Evolutionary conservation across 2,113 vertebrate genomes (phyloP).

Genomic region (Cyanistes caeruleus): DNA sequence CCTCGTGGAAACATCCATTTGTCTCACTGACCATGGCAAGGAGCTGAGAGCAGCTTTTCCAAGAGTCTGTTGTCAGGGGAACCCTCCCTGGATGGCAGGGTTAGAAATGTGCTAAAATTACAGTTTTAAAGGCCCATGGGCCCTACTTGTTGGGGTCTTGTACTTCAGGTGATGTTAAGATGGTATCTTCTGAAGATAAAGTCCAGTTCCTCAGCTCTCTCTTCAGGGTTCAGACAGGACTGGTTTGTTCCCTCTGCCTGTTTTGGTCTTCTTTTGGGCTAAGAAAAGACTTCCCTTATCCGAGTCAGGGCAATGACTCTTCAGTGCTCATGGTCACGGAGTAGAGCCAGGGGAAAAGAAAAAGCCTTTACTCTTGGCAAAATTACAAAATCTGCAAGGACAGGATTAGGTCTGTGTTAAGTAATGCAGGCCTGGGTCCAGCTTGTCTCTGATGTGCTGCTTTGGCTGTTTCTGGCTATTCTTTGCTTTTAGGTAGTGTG

Average conservation of each 20-base stretch:
- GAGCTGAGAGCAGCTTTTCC: not conserved
- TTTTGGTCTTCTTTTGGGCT: not conserved
- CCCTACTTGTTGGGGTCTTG: not conserved
- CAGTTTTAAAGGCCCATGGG: not conserved
- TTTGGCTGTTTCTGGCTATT: not conserved
- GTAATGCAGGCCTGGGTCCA: conserved; percentile 7
- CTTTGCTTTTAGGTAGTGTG: not conserved
- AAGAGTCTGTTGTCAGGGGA: not conserved
- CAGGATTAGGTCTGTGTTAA: conserved; percentile 15
- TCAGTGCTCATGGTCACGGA: not conserved
- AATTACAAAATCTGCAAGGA: conserved; percentile 4
- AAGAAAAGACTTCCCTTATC: not conserved
- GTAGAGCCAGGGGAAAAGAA: not conserved
- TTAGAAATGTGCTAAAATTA: not conserved
- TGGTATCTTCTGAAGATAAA: not conserved
- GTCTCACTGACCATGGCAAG: not conserved
- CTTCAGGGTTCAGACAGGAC: not conserved
- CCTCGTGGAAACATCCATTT: not conserved
- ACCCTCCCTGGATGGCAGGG: not conserved
- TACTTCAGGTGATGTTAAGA: not conserved
- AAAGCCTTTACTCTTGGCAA: not conserved
- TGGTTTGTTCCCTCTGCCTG: not conserved
- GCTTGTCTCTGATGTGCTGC: not conserved
- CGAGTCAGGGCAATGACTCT: not conserved
- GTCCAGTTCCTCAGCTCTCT: not conserved